These are phyloP conservation scores for Scaptomyza parva DNA, from an alignment of 2,888 invertebrate species.

Conservation along the genomic window DNA sequence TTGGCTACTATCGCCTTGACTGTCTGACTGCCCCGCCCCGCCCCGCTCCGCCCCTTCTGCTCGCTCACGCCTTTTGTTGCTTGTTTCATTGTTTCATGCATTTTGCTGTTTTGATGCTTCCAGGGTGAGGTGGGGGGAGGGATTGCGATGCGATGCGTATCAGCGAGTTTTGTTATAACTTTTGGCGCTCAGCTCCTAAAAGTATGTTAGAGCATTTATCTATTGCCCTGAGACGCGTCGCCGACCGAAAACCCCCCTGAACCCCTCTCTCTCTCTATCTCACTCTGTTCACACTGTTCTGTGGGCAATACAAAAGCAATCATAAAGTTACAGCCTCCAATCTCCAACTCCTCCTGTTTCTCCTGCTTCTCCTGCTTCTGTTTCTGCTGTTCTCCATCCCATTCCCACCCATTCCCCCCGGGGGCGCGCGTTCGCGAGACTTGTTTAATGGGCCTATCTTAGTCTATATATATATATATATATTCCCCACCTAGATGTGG, in stretches of 20 bases:
- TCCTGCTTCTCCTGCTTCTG: no score
- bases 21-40: slow-evolving; percentile 33
- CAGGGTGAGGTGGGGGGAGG: no score
- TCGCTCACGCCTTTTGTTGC: slow-evolving; percentile 4
- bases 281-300: no score
- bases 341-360: slow-evolving; percentile 6
- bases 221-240: slow-evolving; percentile 56
- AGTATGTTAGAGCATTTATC: slow-evolving; percentile 60
- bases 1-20: slow-evolving; percentile 50
- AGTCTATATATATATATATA: slow-evolving; percentile 7
- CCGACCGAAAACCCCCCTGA: no score
- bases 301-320: slow-evolving; percentile 63
- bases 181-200: slow-evolving; percentile 52
- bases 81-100: slow-evolving; percentile 57
- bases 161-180: slow-evolving; percentile 61
- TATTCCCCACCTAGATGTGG: slow-evolving; percentile 28
- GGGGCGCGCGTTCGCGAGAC: slow-evolving; percentile 15
- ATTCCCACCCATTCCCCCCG: neutral
- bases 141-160: slow-evolving; percentile 53
- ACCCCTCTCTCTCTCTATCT: no score
- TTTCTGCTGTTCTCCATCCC: neutral
- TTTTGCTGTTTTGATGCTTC: slow-evolving; percentile 32
- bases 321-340: slow-evolving; percentile 64
- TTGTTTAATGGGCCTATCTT: slow-evolving; percentile 57
- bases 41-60: no score